phyloP scores from a whole-genome alignment of 2,797 vertebrate genomes.

The Garrulus glandarius region DNA sequence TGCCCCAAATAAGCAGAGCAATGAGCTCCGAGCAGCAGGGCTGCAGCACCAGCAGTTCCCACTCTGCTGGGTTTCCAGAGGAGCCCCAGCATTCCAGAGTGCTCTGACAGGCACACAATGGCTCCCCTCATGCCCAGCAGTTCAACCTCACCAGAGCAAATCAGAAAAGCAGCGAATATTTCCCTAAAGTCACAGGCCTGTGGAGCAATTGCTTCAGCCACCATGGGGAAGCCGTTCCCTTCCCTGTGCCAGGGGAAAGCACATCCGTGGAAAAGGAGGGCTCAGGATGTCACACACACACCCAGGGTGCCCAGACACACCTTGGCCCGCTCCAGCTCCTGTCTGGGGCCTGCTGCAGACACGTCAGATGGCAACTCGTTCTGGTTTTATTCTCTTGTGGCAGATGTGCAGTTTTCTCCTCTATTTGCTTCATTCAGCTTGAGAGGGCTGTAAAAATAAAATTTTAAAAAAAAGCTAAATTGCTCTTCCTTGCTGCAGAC shows the following conservation, averaged over 20 bases:
- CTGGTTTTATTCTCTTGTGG: not conserved
- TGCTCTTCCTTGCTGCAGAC: not conserved
- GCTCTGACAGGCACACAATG: not conserved
- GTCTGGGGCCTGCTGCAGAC: not conserved
- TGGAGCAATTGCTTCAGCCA: not conserved
- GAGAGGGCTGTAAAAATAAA: not conserved
- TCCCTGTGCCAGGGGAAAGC: not conserved
- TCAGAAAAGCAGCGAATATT: not conserved
- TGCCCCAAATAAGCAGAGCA: not conserved
- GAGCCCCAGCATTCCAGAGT: not conserved
- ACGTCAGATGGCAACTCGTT: not conserved
- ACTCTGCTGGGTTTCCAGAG: not conserved
- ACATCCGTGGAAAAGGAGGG: not conserved
- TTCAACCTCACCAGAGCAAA: not conserved
- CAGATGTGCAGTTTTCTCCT: constrained; percentile 6
- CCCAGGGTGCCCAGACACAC: not conserved
- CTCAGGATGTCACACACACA: not conserved
- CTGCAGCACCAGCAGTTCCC: not conserved
- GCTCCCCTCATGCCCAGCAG: not conserved
- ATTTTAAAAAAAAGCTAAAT: no score
- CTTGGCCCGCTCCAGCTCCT: not conserved
- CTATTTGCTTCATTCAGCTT: not conserved
- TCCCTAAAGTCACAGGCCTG: not conserved
- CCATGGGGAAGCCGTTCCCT: not conserved
- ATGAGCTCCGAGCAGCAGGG: not conserved